A percentile compares a stretch with the other conserved stretches of the same genome.
Evolutionary conservation across 2,113 vertebrate species (phyloP).

Genomic region (Phocoena sinus): DNA sequence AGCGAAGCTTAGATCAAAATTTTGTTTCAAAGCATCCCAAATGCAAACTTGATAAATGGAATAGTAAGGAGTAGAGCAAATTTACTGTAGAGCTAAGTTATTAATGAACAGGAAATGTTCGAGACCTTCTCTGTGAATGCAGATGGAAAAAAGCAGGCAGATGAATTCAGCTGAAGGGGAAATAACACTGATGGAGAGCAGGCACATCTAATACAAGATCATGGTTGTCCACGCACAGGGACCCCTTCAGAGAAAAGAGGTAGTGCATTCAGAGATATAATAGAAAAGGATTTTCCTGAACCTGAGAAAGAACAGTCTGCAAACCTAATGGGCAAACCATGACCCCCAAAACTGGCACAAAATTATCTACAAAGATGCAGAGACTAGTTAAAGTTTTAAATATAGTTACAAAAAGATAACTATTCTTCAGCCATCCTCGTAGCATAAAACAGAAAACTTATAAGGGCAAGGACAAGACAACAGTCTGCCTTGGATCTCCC

Average conservation of each 20-base stretch:
- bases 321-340: neutral
- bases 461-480: neutral
- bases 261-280: rapidly evolving
- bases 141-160: neutral
- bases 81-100: neutral
- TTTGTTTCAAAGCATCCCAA: neutral
- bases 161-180: neutral
- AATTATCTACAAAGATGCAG: neutral
- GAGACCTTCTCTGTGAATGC: neutral
- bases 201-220: neutral
- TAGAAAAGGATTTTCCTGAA: neutral
- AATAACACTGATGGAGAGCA: rapidly evolving
- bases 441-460: neutral
- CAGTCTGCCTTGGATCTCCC: neutral
- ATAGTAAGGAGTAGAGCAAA: neutral
- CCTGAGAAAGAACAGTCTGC: neutral
- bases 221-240: rapidly evolving
- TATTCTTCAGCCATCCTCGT: neutral
- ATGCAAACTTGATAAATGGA: neutral
- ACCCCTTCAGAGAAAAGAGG: rapidly evolving
- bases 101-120: neutral
- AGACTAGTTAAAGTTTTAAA: neutral
- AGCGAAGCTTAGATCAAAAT: neutral
- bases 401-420: neutral
- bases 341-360: neutral